phyloP scores from a whole-genome alignment of 2,797 vertebrate species.

The Diplodus sargus region DNA sequence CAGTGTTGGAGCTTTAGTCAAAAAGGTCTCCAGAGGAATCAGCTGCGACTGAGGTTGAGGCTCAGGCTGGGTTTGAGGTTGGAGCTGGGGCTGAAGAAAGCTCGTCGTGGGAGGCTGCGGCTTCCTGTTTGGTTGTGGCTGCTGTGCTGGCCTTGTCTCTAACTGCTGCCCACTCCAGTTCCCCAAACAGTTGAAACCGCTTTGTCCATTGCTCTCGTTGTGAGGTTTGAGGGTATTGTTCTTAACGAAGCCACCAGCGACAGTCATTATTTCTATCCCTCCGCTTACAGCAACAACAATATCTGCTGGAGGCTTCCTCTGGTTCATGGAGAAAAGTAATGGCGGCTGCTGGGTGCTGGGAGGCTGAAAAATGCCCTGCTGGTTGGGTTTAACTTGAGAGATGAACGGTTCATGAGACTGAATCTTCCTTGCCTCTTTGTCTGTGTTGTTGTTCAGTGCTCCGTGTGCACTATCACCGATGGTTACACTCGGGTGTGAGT shows the following conservation, averaged over 20 bases:
- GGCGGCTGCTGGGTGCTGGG: slow-evolving; percentile 63
- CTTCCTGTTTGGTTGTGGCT: slow-evolving; percentile 60
- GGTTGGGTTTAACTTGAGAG: slow-evolving; percentile 70
- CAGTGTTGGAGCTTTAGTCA: slow-evolving; percentile 74
- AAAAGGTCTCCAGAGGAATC: slow-evolving; percentile 78
- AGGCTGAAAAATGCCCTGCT: slow-evolving; percentile 74
- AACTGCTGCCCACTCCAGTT: slow-evolving; percentile 78
- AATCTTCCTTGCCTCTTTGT: slow-evolving; percentile 69
- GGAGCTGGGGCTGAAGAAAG: slow-evolving; percentile 74
- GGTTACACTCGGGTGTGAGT: slow-evolving; percentile 24
- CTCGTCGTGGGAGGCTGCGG: slow-evolving; percentile 52
- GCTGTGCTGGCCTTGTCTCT: slow-evolving; percentile 61
- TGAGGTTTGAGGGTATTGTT: slow-evolving; percentile 76
- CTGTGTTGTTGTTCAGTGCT: slow-evolving; percentile 59
- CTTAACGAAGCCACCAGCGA: slow-evolving; percentile 74
- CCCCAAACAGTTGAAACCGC: slow-evolving; percentile 75
- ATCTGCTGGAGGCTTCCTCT: slow-evolving; percentile 74
- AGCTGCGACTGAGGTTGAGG: slow-evolving; percentile 72
- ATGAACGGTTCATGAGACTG: slow-evolving; percentile 69
- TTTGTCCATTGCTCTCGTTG: slow-evolving; percentile 62
- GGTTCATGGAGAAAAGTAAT: slow-evolving; percentile 73
- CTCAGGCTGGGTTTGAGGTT: slow-evolving; percentile 63
- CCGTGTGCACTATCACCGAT: slow-evolving; percentile 55
- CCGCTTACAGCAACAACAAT: slow-evolving; percentile 67
- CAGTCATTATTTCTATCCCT: slow-evolving; percentile 71